Evolutionary conservation across 2,888 invertebrate genomes (phyloP).

Genomic region (Hemistola chrysoprasaria): DNA sequence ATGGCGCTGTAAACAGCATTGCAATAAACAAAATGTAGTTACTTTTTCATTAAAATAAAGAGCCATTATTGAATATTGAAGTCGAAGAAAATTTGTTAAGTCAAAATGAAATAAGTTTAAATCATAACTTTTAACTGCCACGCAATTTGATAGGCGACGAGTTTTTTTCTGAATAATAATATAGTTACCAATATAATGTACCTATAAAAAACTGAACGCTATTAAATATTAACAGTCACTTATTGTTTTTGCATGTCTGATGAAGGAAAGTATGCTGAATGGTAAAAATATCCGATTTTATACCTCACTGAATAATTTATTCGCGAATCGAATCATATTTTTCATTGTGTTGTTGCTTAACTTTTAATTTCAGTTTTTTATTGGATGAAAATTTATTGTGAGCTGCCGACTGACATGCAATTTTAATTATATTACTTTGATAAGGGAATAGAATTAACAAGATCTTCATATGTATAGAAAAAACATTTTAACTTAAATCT

Average conservation of each 20-base stretch:
- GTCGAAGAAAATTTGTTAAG: no score
- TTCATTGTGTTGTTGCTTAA: conserved; percentile 11
- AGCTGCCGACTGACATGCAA: conserved; percentile 1
- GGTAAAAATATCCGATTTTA: conserved; percentile 18
- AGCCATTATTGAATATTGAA: no score
- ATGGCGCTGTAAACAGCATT: no score
- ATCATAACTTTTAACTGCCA: background rate
- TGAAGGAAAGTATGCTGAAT: conserved; percentile 13
- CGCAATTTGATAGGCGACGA: background rate
- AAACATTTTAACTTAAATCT: no score
- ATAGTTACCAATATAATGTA: background rate
- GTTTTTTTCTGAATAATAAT: conserved; percentile 12
- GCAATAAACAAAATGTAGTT: no score
- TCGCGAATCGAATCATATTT: conserved; percentile 12
- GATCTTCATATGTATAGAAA: no score
- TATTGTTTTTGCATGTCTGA: conserved; percentile 23
- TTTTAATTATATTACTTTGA: background rate
- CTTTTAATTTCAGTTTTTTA: conserved; percentile 12
- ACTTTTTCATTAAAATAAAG: no score
- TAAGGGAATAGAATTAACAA: no score
- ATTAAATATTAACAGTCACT: conserved; percentile 19
- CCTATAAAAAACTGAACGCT: conserved; percentile 4
- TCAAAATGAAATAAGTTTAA: no score
- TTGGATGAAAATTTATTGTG: conserved; percentile 12
- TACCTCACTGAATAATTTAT: conserved; percentile 17